Base-by-base conservation (phyloP, 92 coral and sea anemone species). In the Phenganax stokvisi region DNA sequence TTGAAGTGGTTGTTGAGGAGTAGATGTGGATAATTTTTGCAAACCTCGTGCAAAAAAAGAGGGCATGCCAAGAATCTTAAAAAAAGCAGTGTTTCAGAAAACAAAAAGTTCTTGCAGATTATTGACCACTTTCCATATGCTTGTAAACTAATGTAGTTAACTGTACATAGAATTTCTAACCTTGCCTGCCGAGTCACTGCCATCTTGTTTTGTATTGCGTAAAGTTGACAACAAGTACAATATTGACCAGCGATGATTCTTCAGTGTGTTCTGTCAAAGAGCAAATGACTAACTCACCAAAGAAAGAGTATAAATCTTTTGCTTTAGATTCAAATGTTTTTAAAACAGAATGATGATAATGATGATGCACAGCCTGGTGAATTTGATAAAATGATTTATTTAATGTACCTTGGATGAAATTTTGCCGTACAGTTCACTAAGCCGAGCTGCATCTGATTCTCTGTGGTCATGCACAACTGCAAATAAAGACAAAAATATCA, bases 391-490 rank as follows among this genome's bases (percentile, higher is more conserved):
- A 54, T 29, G 20, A 75, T 37, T 25, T 27, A 51, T 20, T 53
- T 62, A 17, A 10, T 52, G 58, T 71, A 72, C 99, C 90, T 96
- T 93, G 6, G 97, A 87, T 54, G 94, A 89, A 56, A 96, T 85
- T 62, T 92, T 92, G 56, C 97, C 88, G 84, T 92, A 90, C 75
- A 96, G 77, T 88, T 96, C 99, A 12, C 97, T 86, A 61, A 96
- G 88, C 59, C 92, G 84, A 82, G 99, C 97, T 89, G 96, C 96
- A 80, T 92, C 99, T n/a, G 90, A 89, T 77, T 96, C 99, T 11
- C 91, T 88, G 70, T 87, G 89, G 74, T 90, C 92, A 62, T 86
- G 91, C n/a, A 90, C 89, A 76, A 90, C 94, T 90, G 71, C 9
- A 27, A 10, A 59, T 0, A 79, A 85, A 55, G 68, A 74, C 3